Evolutionary conservation across 1,140 invertebrate genomes (phyloP), one percentile per base, ranked within the genome.

Genomic region (Drosophila leontia): DNA sequence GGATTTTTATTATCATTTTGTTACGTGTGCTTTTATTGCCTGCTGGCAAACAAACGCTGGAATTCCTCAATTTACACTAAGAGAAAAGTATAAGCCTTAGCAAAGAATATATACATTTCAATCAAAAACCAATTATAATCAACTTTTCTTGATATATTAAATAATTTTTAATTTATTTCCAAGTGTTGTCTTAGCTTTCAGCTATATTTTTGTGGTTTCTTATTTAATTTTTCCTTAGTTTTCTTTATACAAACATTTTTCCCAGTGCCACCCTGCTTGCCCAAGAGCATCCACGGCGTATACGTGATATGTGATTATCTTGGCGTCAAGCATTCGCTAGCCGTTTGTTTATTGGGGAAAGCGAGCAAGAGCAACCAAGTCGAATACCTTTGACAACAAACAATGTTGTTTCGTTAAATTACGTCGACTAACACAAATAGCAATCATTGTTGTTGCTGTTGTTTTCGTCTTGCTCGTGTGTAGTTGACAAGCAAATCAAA

Each of bases 21-120:
- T 85, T 90, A 85, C 85, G 85, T 90, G 85, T 82, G 86, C 76
- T 90, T 90, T 90, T 81, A 88, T 83, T 70, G 81, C 81, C 78
- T 62, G 51, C 32, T 72, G 47, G 42, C 59, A 76, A 82, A 71
- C 70, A 86, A 56, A 61, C 64, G 29, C 37, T 13, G 62, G 57
- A 61, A 56, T 65, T 42, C 34, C 50, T 23, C 39, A 13, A 13
- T 0, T 4, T 26, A 15, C 19, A 39, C 35, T 26, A 1, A 2
- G 8, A 55, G 51, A 55, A 53, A 51, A n/a, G 1, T n/a, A 15
- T 7, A 1, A 4, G 0, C 0, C 19, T 47, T 15, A 3, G 7
- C 4, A 1, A 23, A 9, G 13, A 7, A 8, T 9, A n/a, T 0
- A 29, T 29, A 8, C 8, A 15, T 50, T 23, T 23, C 23, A 23